These are phyloP conservation scores for Agapetus fuscipes DNA, from an alignment of 2,888 invertebrate species.

Conservation along the genomic window DNA sequence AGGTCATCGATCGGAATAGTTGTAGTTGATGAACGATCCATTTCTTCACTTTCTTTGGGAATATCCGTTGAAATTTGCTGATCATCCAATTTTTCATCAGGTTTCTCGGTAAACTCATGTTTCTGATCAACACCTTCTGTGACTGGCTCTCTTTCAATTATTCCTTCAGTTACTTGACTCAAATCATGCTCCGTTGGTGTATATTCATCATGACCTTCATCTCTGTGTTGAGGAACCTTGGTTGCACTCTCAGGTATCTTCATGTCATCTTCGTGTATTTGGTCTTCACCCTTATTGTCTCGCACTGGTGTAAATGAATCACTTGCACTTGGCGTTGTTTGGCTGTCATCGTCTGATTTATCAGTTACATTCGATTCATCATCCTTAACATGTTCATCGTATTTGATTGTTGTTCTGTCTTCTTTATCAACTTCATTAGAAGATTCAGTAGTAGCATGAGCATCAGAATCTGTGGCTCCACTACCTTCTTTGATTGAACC, in stretches of 20 bases:
- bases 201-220: slow-evolving; percentile 22
- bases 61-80: not conserved
- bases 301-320: not conserved
- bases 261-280: slow-evolving; percentile 1
- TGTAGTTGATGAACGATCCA: no score
- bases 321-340: not conserved
- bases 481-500: no score
- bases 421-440: slow-evolving; percentile 16
- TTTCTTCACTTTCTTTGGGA: slow-evolving; percentile 1
- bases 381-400: slow-evolving; percentile 7
- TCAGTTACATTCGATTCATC: slow-evolving; percentile 3
- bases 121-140: not conserved
- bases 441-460: no score
- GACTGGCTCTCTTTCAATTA: not conserved
- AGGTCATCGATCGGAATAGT: not conserved
- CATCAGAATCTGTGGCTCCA: no score
- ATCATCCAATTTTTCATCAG: not conserved
- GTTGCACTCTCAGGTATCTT: not conserved
- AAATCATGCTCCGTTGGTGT: slow-evolving; percentile 5
- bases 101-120: not conserved
- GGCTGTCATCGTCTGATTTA: not conserved
- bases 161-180: not conserved
- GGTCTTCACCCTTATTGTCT: slow-evolving; percentile 6
- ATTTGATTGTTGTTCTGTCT: slow-evolving; percentile 20
- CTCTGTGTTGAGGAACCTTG: slow-evolving; percentile 12